Evolutionary conservation across 2,888 invertebrate species (phyloP), one percentile per base, ranked within the genome.

Genomic region (Boloria selene): DNA sequence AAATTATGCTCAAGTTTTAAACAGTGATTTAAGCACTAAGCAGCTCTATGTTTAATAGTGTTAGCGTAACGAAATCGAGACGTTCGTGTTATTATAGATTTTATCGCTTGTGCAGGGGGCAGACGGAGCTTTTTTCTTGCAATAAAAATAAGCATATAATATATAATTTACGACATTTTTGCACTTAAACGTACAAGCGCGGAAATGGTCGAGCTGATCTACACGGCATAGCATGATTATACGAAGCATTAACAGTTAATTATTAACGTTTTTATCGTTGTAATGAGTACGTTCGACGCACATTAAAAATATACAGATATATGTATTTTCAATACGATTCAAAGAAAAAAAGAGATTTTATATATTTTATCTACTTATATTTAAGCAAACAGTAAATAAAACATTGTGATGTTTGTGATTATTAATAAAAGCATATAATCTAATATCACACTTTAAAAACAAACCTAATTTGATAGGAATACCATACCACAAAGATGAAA

Each of bases 61-160:
- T 71, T 79, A 77, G 75, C 73, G 70, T 71, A 70, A 64, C 59
- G 61, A 73, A 68, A 73, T 73, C 75, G 70, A 74, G 72, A 72
- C 70, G 69, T 67, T 73, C 73, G 75, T 74, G 77, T 77, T 78
- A 79, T 72, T 74, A 76, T 74, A 73, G 83, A 84, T 85, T 70
- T 74, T 83, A 83, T 83, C 80, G 73, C 67, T 68, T 72, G 72
- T 75, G 70, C 74, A 73, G 74, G 73, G 71, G 73, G 67, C 62
- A 62, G 69, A 61, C 66, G 65, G 64, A 60, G 69, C 69, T 75
- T 75, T 77, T 77, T 77, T 73, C 49, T 55, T 65, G 70, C 70
- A 74, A 76, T 75, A 74, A 78, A 74, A 75, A 71, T 74, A 69
- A 73, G 74, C 72, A 74, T 72, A 74, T 22, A 22, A 22, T 72